A percentile compares a stretch with the other conserved stretches of the same genome.
Conservation (phyloP, 2,113 vertebrate genomes). For the Aegotheles bennettii region DNA sequence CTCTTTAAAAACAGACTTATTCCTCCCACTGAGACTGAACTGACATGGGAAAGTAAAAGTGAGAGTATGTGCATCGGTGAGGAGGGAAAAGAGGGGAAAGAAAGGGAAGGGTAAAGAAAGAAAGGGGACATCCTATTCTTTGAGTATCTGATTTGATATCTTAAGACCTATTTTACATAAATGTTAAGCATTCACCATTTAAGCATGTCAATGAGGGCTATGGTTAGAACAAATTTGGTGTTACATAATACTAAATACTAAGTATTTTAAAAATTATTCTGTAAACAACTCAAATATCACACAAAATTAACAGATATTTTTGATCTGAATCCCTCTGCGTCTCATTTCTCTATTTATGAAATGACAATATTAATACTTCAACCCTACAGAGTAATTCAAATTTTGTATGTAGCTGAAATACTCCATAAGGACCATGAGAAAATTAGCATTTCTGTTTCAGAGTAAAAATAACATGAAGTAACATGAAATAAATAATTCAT, state of each 20-base stretch:
- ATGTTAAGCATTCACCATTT: not conserved
- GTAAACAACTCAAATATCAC: not conserved
- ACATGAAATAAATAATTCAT: not conserved
- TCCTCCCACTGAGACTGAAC: not conserved
- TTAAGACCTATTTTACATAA: not conserved
- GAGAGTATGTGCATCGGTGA: not conserved
- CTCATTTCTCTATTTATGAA: conserved; percentile 2
- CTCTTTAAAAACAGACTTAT: not conserved
- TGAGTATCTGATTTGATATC: not conserved
- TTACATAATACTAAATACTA: not conserved
- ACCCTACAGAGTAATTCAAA: not conserved
- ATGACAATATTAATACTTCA: not conserved
- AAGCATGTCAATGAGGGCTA: not conserved
- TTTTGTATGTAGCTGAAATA: not conserved
- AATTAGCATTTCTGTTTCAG: not conserved
- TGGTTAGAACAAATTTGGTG: not conserved
- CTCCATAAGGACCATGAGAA: not conserved
- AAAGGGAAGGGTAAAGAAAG: not conserved
- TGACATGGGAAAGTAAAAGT: not conserved
- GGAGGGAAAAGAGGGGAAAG: accelerated
- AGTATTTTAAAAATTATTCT: not conserved
- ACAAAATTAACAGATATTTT: conserved; percentile 11
- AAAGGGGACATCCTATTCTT: not conserved
- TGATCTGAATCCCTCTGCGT: conserved; percentile 12
- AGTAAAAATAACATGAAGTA: not conserved